Evolutionary conservation across 2,888 invertebrate genomes (phyloP), one percentile per base, ranked within the genome.

Genomic region (Drosophila melanosoma): DNA sequence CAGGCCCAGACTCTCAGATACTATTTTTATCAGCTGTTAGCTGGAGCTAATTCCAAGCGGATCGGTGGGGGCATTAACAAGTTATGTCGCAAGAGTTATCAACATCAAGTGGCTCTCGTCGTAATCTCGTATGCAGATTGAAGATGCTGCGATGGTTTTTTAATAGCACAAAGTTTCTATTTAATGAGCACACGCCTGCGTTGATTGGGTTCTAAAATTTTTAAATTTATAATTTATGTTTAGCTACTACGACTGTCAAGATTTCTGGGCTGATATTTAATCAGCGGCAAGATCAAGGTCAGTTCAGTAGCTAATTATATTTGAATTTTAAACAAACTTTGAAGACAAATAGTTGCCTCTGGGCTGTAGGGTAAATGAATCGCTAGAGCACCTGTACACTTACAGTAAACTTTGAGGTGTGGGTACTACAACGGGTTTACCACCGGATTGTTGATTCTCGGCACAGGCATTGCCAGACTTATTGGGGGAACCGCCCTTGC

Each of bases 341-440:
- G 15, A 17, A 36, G 11, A 65, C 70, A 76, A 61, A 69, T 63
- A 69, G 52, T 38, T 48, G 23, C n/a, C 65, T 68, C 10, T 63
- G 49, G 20, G 56, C 64, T n/a, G 72, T 68, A 57, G 56, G 3
- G 6, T 10, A 20, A 23, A 7, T 49, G 6, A n/a, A 17, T 52
- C 5, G 23, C 8, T 23, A 45, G n/a, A n/a, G 15, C 15, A 4
- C 1, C 4, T 23, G 23, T 45, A 45, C 23, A 83, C 87, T 87
- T 85, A 87, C 87, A 87, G 74, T 62, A 89, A 70, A 60, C 81
- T 82, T 48, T 87, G 87, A 8, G 87, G 89, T 7, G 87, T 87
- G 26, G 87, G 87, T 53, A 89, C 60, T 15, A 87, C 26, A 49
- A 74, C 33, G 0, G 81, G 75, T 15, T 7, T 6, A 10, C 45